Evolutionary conservation across 2,797 vertebrate species (phyloP), one percentile per base, ranked within the genome.

Genomic region (Scolopax bukidnonensis): DNA sequence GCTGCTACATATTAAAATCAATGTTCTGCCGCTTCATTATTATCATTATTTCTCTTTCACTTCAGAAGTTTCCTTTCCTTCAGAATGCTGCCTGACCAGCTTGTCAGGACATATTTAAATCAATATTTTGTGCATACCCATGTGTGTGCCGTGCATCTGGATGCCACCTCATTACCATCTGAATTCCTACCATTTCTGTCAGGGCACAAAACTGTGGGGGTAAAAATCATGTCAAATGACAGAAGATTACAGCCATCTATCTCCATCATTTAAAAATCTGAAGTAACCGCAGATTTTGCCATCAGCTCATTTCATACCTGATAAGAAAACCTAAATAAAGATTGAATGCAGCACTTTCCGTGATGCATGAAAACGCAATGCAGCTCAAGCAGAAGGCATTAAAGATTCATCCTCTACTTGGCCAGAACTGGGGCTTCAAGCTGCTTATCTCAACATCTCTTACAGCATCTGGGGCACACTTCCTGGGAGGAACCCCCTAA

Each of bases 321-420:
- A 95, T 96, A 96, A 90, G 95, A 97, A 97, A 96, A 96, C 80
- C 95, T 93, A 96, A 96, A 97, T 89, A 95, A 97, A 97, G 95
- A 97, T n/a, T 94, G 95, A 97, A 97, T 93, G 95, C 90, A 97
- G 94, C 78, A 41, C 53, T 81, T 93, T 65, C 87, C 7, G 4
- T 43, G 88, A 95, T 90, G 95, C 92, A 96, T 96, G 91, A 96
- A 96, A 97, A 97, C 18, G 43, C 97, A 90, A 70, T 38, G 79
- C 88, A 88, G 80, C 92, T 97, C 83, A 89, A 95, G 84, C 67
- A 91, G 90, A 96, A 90, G 73, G 89, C 88, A 96, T 78, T 78
- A 92, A 96, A 95, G 94, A 95, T 92, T 95, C 78, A 94, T 40
- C 56, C 61, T 56, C 47, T 40, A 24, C 56, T 85, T 88, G n/a